Evolutionary conservation across 2,888 invertebrate species (phyloP).

Genomic region (Scaptomyza caliginosa): DNA sequence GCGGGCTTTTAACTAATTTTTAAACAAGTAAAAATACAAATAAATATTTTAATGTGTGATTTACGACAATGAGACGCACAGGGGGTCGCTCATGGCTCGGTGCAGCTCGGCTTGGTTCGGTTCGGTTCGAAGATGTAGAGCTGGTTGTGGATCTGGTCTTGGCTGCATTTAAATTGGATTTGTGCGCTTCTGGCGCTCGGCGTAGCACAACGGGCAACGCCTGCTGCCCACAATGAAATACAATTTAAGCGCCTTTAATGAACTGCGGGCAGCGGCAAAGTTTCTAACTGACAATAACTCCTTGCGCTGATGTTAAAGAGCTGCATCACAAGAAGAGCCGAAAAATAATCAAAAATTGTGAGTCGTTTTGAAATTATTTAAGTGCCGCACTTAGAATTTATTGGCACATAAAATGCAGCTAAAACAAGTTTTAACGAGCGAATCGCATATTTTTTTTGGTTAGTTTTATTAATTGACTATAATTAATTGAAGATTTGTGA

Average conservation of each 20-base stretch:
- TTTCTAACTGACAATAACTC: neutral
- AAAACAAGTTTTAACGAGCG: conserved; percentile 52
- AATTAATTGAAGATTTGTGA: conserved; percentile 66
- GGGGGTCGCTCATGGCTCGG: conserved; percentile 55
- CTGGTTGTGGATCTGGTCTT: conserved; percentile 19
- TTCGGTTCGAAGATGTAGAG: conserved; percentile 13
- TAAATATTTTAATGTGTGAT: conserved; percentile 80
- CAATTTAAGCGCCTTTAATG: conserved; percentile 77
- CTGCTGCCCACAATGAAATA: conserved; percentile 64
- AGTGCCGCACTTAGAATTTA: conserved; percentile 33
- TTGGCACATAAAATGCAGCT: conserved; percentile 53
- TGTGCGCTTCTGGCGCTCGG: conserved; percentile 73
- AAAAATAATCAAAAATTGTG: conserved; percentile 18
- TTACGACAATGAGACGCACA: conserved; percentile 76
- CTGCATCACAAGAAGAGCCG: neutral
- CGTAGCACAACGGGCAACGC: conserved; percentile 21
- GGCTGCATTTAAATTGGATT: conserved; percentile 75
- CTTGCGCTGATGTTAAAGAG: neutral
- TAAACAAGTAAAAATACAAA: conserved; percentile 79
- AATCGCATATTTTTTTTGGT: conserved; percentile 24
- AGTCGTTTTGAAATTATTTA: conserved; percentile 51
- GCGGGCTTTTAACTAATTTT: conserved; percentile 77
- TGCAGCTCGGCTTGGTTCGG: conserved; percentile 4
- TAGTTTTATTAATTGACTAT: conserved; percentile 64
- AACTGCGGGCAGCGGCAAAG: conserved; percentile 41